Base-by-base conservation (phyloP, 2,888 invertebrate genomes). In the Marronus borbonicus region DNA sequence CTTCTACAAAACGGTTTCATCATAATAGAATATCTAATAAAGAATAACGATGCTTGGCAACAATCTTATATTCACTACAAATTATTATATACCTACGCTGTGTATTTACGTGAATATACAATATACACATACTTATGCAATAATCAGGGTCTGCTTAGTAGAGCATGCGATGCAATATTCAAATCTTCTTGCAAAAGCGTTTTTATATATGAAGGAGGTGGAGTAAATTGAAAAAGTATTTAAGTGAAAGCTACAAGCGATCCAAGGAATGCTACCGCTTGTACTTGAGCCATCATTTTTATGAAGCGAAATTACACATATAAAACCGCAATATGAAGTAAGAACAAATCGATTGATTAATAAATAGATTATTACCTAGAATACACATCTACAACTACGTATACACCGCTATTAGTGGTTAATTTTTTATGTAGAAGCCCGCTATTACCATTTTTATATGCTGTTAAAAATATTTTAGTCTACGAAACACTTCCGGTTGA, bases 141-240 rank as follows among this genome's bases (percentile, higher is more conserved):
- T 2, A 66, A 49, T 49, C 44, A 66, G 44, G 44, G 44, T 66
- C 44, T 39, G 24, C 10, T 24, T 66, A 66, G 49, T 66, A 49
- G 44, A 44, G 44, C 64, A 64, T n/a, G n/a, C 31, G n/a, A 36
- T 31, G 64, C 39, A 44, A 44, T 49, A 66, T 44, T 44, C 44
- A 66, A 49, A 66, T 66, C 66, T 66, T 66, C 44, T 66, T 66
- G 66, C 44, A 66, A 66, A 66, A 66, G 4, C 17, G 44, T 66
- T 36, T 66, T 39, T 66, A 5, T 49, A 4, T 66, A 44, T 14
- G 14, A 64, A 64, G 14, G 20, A 44, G 20, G 20, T 7, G 66
- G 44, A 66, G 17, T 44, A 20, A 49, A 66, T 49, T 49, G 20
- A 10, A 66, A 49, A 44, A 44, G 17, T 24, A 44, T 66, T 44